Conservation (phyloP, 2,797 vertebrate genomes). For the Rhinophrynus dorsalis region DNA sequence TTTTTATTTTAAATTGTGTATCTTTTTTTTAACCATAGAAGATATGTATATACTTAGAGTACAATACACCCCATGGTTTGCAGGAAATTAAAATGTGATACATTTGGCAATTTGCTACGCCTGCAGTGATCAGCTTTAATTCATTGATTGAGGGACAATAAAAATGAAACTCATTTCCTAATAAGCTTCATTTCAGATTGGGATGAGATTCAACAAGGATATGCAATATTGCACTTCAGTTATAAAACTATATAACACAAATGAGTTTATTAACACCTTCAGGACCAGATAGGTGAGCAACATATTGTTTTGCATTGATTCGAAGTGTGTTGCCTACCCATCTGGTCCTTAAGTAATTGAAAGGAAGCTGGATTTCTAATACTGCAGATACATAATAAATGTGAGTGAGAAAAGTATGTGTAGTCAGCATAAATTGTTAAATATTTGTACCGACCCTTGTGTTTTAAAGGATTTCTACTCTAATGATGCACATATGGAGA, state of each 20-base stretch:
- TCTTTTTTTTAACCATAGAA: no score
- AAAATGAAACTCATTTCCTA: neutral
- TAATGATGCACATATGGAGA: conserved; percentile 38
- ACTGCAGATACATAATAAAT: neutral
- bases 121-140: neutral
- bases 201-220: neutral
- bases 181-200: neutral
- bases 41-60: no score
- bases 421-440: conserved; percentile 14
- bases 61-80: no score
- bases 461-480: conserved; percentile 15
- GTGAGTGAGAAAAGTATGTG: conserved; percentile 29
- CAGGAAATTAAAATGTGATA: no score
- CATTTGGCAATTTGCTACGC: neutral
- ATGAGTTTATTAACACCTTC: neutral
- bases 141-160: neutral
- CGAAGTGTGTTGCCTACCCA: no score
- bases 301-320: no score
- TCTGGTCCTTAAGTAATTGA: no score
- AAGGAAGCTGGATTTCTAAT: neutral
- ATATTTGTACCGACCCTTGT: conserved; percentile 32
- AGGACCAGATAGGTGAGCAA: no score
- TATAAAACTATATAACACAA: neutral
- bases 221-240: neutral
- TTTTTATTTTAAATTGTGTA: no score